phyloP scores from a whole-genome alignment of 1,140 invertebrate species.

The Archivesica marissinica region DNA sequence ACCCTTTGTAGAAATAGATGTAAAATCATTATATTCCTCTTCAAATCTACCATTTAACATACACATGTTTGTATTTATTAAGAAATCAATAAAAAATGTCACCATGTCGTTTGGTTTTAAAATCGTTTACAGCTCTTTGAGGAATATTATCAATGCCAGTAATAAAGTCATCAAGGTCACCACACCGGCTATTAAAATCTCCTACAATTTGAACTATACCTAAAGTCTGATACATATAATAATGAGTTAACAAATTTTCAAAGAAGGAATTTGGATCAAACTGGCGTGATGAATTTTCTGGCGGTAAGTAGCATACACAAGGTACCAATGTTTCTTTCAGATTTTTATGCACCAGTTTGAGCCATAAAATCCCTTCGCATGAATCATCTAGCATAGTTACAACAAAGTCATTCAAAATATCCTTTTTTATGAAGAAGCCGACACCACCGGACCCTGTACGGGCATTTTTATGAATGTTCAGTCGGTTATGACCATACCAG shows the following conservation, averaged over 20 bases:
- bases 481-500: no score
- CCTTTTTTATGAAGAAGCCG: background rate
- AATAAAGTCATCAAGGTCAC: constrained; percentile 31
- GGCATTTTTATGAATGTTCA: no score
- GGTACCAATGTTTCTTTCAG: background rate
- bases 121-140: constrained; percentile 17
- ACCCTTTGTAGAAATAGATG: no score
- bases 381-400: constrained; percentile 37
- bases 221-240: constrained; percentile 23
- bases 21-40: no score
- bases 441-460: constrained; percentile 18
- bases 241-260: background rate
- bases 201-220: constrained; percentile 1
- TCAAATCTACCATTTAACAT: no score
- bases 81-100: background rate
- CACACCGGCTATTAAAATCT: constrained; percentile 30
- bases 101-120: background rate
- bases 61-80: no score
- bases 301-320: constrained; percentile 42
- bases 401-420: background rate
- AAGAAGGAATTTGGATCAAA: background rate
- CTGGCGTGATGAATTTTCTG: constrained; percentile 6
- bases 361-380: constrained; percentile 62
- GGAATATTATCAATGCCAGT: constrained; percentile 24
- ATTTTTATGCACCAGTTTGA: background rate